A percentile compares a stretch with the other conserved stretches of the same genome.
phyloP scores from a whole-genome alignment of 2,888 invertebrate species.

The Caenorhabditis doughertyi region DNA sequence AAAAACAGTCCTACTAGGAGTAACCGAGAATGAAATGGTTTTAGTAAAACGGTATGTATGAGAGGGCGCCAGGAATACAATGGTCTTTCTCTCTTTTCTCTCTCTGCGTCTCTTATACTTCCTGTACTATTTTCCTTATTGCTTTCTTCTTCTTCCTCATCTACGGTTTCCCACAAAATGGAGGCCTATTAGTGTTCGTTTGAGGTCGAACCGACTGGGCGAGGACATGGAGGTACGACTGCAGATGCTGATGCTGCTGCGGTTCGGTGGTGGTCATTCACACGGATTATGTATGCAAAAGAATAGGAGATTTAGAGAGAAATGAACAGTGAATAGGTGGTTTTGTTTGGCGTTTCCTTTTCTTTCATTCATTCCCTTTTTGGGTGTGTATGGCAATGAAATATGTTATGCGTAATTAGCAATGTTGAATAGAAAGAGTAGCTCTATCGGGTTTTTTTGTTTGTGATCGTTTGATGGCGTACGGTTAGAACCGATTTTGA shows the following conservation, averaged over 20 bases:
- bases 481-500: too few relatives aligned
- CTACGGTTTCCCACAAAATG: conserved; percentile 52
- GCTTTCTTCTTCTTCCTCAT: not conserved
- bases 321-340: conserved; percentile 8
- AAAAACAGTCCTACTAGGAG: not conserved
- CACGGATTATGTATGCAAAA: conserved; percentile 56
- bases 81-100: not conserved
- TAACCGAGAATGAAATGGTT: not conserved
- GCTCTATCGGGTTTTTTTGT: not conserved
- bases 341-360: conserved; percentile 13
- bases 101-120: conserved; percentile 3
- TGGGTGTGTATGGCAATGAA: conserved; percentile 8
- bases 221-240: too few relatives aligned
- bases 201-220: conserved; percentile 50
- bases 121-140: not conserved
- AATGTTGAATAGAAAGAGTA: not conserved
- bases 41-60: conserved; percentile 15
- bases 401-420: conserved; percentile 25
- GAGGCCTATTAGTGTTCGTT: conserved; percentile 62
- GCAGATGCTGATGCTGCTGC: too few relatives aligned
- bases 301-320: conserved; percentile 29
- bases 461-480: not conserved
- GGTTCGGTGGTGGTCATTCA: conserved; percentile 48
- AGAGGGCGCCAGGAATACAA: conserved; percentile 28
- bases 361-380: not conserved